Evolutionary conservation across 92 coral and sea anemone species (phyloP).

Genomic region (Porites cylindrica): DNA sequence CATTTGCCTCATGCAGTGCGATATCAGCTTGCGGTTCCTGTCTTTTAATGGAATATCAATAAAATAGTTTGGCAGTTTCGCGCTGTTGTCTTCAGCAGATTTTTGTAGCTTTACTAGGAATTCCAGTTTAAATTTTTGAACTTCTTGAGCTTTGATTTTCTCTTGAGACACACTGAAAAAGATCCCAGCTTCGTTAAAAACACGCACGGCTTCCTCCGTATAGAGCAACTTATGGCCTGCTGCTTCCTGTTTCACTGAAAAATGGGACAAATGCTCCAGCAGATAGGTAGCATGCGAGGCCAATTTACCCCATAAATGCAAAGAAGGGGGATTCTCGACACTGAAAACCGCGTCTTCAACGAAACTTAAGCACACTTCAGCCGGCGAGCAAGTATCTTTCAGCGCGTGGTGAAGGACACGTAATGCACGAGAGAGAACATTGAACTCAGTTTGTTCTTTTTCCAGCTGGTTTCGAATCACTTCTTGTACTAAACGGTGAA

Average conservation of each 20-base stretch:
- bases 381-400: conserved; percentile 60
- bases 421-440: conserved; percentile 64
- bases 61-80: conserved; percentile 42
- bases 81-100: conserved; percentile 15
- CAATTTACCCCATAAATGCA: conserved; percentile 77
- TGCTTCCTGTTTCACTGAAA: conserved; percentile 2
- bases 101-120: not conserved
- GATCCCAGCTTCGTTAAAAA: conserved; percentile 74
- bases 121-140: conserved; percentile 58
- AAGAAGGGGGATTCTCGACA: conserved; percentile 45
- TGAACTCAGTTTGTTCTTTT: not conserved
- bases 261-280: conserved; percentile 56
- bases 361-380: conserved; percentile 65
- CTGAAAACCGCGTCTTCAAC: conserved; percentile 56
- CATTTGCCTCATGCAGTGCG: conserved; percentile 66
- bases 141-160: conserved; percentile 70
- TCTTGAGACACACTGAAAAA: conserved; percentile 76
- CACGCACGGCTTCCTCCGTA: conserved; percentile 63
- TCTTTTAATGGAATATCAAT: conserved; percentile 63
- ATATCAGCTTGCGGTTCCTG: conserved; percentile 61
- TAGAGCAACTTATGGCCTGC: conserved; percentile 28
- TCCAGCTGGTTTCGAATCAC: conserved; percentile 74
- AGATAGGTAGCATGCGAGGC: conserved; percentile 67
- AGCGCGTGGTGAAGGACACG: conserved; percentile 73
- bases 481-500: conserved; percentile 93